Conservation (phyloP, 2,797 vertebrate species). For the Sebastes steindachneri region DNA sequence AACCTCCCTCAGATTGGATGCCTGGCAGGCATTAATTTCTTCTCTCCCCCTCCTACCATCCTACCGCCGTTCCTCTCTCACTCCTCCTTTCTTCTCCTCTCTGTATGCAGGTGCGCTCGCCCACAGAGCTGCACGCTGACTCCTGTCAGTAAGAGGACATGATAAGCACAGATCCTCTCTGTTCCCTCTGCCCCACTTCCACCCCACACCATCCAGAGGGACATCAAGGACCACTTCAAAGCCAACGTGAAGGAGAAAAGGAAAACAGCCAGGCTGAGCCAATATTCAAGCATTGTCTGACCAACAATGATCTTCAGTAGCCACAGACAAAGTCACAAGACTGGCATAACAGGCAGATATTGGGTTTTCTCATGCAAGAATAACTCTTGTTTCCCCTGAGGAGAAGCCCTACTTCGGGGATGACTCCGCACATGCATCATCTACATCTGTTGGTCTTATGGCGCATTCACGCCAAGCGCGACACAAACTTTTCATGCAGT, state of each 20-base stretch:
- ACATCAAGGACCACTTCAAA: slow-evolving; percentile 57
- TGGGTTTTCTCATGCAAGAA: background rate
- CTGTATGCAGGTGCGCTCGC: slow-evolving; percentile 72
- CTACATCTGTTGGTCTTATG: background rate
- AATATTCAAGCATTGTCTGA: slow-evolving; percentile 11
- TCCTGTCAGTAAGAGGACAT: slow-evolving; percentile 67
- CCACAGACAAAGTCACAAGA: slow-evolving; percentile 10
- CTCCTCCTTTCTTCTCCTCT: slow-evolving; percentile 54
- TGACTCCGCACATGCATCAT: background rate
- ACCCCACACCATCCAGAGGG: slow-evolving; percentile 38
- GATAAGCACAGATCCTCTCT: slow-evolving; percentile 62
- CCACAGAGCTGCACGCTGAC: slow-evolving; percentile 70
- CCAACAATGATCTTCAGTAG: slow-evolving; percentile 11
- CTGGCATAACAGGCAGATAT: background rate
- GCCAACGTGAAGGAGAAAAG: slow-evolving; percentile 19
- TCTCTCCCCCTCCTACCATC: slow-evolving; percentile 59
- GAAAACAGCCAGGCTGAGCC: slow-evolving; percentile 2
- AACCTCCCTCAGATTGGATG: slow-evolving; percentile 64
- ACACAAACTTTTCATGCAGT: background rate
- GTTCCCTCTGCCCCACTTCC: slow-evolving; percentile 35
- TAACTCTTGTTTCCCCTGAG: background rate
- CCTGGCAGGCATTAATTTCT: slow-evolving; percentile 69
- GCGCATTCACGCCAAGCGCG: background rate
- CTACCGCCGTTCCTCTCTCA: slow-evolving; percentile 27
- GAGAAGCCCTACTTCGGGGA: slow-evolving; percentile 5